Base-by-base conservation (phyloP, 2,797 vertebrate species). In the Protosalanx chinensis region DNA sequence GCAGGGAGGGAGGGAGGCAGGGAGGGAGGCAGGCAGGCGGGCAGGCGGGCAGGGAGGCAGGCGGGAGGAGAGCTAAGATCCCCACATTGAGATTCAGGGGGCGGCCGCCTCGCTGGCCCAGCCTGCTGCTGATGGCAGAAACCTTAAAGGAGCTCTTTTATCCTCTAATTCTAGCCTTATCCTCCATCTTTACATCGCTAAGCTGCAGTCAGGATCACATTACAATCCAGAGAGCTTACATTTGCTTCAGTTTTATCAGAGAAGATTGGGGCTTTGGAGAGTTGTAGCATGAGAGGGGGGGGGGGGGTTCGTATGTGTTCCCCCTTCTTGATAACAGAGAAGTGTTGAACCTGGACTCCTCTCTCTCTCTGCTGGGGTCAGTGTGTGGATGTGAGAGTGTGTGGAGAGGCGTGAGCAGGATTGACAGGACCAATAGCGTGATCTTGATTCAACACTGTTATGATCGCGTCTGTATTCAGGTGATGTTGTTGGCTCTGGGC, bases 161-260 rank as follows among this genome's bases (percentile, higher is more conserved):
- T 82, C 82, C 82, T 71, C 64, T 83, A 85, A 81, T 86, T 84
- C 79, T 85, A 77, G 41, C 65, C 82, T 85, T 87, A 89, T 88
- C 84, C 79, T 56, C 76, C 72, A 88, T 87, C 85, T 85, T 83
- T 85, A 86, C 84, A 82, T 85, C 73, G 27, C 79, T 77, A 70
- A 84, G 84, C 85, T 87, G 82, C 82, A 71, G 69, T 41, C 51
- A 76, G 76, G 84, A 88, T 90, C 86, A 85, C 72, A 51, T 72
- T 33, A 76, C 80, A 87, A 84, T 87, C 82, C 82, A 71, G 49
- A 61, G 10, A 66, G 81, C 84, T 89, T 86, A 81, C 76, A 75
- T 84, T 84, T 75, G 69, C 74, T 67, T 77, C 74, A 61, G 66
- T 87, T 86, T 84, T 79, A 77, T 80, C 75, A 61, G 71, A 71